Conservation (phyloP, 2,888 invertebrate species). For the Troilus luridus region DNA sequence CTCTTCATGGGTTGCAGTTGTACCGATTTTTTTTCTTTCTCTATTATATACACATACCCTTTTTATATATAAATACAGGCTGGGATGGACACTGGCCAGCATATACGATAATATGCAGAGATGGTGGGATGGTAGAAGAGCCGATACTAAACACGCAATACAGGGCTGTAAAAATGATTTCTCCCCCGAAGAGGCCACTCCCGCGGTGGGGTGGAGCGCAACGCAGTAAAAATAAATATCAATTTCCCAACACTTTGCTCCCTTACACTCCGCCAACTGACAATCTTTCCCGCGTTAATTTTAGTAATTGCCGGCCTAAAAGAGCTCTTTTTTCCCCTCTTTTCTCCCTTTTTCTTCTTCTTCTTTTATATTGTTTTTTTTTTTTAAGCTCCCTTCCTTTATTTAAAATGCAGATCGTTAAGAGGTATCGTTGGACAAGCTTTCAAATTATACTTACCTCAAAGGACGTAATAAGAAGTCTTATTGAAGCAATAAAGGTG, state of each 20-base stretch:
- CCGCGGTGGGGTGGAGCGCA: background rate
- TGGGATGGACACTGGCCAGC: too few relatives aligned
- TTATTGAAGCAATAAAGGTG: background rate
- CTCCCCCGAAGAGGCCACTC: constrained; percentile 14
- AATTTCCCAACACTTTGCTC: constrained; percentile 55
- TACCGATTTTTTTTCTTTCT: too few relatives aligned
- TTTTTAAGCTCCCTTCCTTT: background rate
- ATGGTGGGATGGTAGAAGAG: background rate
- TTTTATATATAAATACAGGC: too few relatives aligned
- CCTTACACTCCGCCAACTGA: constrained; percentile 40
- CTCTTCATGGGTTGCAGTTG: too few relatives aligned
- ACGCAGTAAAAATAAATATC: constrained; percentile 60
- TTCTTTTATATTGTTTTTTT: background rate
- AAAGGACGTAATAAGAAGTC: background rate
- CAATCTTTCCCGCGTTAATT: constrained; percentile 57
- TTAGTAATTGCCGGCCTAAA: constrained; percentile 42
- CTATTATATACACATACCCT: too few relatives aligned
- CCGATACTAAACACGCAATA: constrained; percentile 46
- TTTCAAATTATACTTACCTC: constrained; percentile 31
- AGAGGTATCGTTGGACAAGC: constrained; percentile 3
- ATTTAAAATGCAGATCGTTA: constrained; percentile 18
- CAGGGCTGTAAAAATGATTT: constrained; percentile 31
- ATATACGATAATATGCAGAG: background rate
- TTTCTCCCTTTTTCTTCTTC: background rate
- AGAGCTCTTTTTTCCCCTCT: constrained; percentile 38